Evolutionary conservation across 2,797 vertebrate species (phyloP).

Genomic region (Euthynnus affinis): DNA sequence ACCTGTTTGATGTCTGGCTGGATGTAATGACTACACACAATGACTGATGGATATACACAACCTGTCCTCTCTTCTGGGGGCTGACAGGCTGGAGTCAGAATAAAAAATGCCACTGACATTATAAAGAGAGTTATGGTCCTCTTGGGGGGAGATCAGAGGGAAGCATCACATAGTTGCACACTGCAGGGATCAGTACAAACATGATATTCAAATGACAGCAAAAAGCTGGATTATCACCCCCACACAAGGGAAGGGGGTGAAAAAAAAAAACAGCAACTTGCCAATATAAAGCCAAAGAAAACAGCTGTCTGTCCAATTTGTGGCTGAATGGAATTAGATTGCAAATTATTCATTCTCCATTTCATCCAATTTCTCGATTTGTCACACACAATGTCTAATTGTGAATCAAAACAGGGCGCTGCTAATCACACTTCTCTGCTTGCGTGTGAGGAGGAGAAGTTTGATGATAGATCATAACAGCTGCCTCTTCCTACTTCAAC

Average conservation of each 20-base stretch:
- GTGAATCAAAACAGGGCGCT: conserved; percentile 31
- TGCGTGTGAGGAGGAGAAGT: background rate
- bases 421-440: conserved; percentile 31
- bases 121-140: conserved; percentile 69
- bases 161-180: conserved; percentile 45
- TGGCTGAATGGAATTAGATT: conserved; percentile 27
- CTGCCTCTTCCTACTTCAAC: background rate
- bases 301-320: conserved; percentile 59
- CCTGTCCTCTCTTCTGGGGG: conserved; percentile 47
- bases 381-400: conserved; percentile 36
- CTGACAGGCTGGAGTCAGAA: conserved; percentile 61
- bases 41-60: conserved; percentile 72
- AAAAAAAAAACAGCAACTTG: conserved; percentile 11
- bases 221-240: conserved; percentile 57
- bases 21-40: conserved; percentile 60
- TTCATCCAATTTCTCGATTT: conserved; percentile 51
- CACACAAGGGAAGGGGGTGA: conserved; percentile 5
- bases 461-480: conserved; percentile 15
- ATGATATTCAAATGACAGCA: conserved; percentile 60
- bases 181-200: conserved; percentile 52
- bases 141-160: conserved; percentile 50
- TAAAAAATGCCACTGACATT: conserved; percentile 72
- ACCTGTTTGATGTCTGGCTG: conserved; percentile 54
- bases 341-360: conserved; percentile 44
- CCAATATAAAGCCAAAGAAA: conserved; percentile 11